Evolutionary conservation across 2,113 vertebrate genomes (phyloP).

Genomic region (Rhynchopsitta pachyrhyncha): DNA sequence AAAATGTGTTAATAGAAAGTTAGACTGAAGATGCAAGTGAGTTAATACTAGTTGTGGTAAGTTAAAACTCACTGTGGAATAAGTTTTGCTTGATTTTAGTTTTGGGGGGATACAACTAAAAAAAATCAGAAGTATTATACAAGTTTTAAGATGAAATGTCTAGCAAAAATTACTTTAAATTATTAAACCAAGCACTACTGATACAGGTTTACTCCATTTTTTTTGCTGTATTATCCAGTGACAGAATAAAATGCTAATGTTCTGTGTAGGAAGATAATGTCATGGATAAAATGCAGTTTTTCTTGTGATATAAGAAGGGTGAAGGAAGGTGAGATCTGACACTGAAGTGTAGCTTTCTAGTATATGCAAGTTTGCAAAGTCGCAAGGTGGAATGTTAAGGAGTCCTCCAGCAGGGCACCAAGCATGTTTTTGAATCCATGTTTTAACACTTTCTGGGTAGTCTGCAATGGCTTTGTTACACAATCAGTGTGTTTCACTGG

Average conservation of each 20-base stretch:
- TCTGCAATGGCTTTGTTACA: neutral
- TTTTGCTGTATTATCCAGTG: neutral
- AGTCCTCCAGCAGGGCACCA: accelerated
- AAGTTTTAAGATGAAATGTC: neutral
- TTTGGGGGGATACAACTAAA: neutral
- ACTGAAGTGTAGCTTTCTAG: neutral
- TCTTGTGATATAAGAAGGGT: neutral
- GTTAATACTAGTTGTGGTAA: neutral
- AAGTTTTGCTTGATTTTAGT: neutral
- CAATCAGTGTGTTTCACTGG: neutral
- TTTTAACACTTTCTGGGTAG: neutral
- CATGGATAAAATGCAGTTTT: neutral
- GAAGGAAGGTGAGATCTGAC: neutral
- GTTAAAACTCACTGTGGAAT: neutral
- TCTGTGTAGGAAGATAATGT: neutral
- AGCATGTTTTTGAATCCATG: neutral
- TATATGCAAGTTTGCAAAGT: neutral
- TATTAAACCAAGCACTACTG: neutral
- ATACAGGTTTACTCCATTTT: neutral
- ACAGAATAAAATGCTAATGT: neutral
- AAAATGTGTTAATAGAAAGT: neutral
- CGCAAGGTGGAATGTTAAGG: neutral
- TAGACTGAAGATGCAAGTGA: neutral
- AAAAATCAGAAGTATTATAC: neutral
- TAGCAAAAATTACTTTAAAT: neutral